phyloP scores from a whole-genome alignment of 2,888 invertebrate species.

The Melinopterus prodromus region DNA sequence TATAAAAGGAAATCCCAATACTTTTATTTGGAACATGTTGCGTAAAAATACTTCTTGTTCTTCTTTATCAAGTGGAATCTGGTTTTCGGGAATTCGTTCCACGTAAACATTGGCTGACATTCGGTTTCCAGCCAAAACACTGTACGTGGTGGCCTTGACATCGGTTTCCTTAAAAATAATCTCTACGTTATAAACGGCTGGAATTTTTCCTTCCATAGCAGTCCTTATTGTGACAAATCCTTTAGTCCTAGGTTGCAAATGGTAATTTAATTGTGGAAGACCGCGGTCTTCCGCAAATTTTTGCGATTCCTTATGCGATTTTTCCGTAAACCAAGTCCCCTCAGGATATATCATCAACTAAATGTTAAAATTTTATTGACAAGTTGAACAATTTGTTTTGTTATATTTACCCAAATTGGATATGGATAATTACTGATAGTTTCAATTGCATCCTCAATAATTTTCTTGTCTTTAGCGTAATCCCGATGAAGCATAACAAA shows the following conservation, averaged over 20 bases:
- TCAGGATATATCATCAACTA: constrained; percentile 86
- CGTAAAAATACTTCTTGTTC: constrained; percentile 80
- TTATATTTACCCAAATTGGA: constrained; percentile 75
- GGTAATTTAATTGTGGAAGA: constrained; percentile 81
- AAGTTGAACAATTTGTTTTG: constrained; percentile 21
- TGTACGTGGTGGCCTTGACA: constrained; percentile 75
- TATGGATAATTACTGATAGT: constrained; percentile 84
- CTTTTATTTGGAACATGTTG: constrained; percentile 79
- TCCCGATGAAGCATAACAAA: constrained; percentile 87
- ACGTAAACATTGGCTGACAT: constrained; percentile 76
- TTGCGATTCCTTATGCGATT: constrained; percentile 82
- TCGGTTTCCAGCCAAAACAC: constrained; percentile 72
- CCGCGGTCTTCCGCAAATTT: constrained; percentile 84
- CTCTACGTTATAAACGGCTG: constrained; percentile 82
- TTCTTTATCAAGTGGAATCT: constrained; percentile 76
- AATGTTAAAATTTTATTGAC: constrained; percentile 37
- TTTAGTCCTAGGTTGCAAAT: constrained; percentile 88
- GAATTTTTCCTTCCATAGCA: constrained; percentile 76
- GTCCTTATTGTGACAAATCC: constrained; percentile 85
- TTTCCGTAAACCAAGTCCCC: constrained; percentile 85
- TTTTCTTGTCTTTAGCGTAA: constrained; percentile 84
- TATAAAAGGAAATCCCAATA: constrained; percentile 52
- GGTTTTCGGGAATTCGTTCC: constrained; percentile 78
- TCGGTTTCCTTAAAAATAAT: constrained; percentile 71
- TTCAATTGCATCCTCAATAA: constrained; percentile 76